These are phyloP conservation scores for Stigmatopora argus DNA, from an alignment of 2,113 vertebrate species.

Conservation along the genomic window DNA sequence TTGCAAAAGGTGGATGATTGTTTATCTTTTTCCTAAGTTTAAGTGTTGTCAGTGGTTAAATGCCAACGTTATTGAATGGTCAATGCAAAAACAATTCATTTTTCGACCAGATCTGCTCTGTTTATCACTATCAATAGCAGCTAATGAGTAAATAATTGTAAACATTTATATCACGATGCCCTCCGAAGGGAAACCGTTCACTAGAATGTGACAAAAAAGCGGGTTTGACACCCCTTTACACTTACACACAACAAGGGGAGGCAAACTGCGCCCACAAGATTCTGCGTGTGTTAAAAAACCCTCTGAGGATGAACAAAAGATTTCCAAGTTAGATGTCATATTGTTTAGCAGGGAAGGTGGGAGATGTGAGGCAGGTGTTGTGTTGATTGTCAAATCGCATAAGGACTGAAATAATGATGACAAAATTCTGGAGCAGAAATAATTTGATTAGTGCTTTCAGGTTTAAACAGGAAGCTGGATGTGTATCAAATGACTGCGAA, in stretches of 20 bases:
- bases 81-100: too few species aligned
- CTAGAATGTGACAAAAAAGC: too few species aligned
- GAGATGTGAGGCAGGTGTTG: conserved; percentile 22
- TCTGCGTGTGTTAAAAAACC: conserved; percentile 55
- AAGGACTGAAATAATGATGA: conserved; percentile 89
- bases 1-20: too few species aligned
- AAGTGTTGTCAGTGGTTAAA: too few species aligned
- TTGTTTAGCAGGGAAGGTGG: conserved; percentile 39
- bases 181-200: too few species aligned
- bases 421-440: conserved; percentile 85
- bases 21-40: too few species aligned
- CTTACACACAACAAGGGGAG: conserved; percentile 27
- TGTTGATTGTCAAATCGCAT: conserved; percentile 76
- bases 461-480: conserved; percentile 90
- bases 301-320: conserved; percentile 50
- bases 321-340: conserved; percentile 58
- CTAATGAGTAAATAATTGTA: too few species aligned
- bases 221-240: neutral
- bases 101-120: too few species aligned
- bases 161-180: too few species aligned
- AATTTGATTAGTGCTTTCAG: conserved; percentile 96
- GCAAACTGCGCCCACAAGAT: too few species aligned
- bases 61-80: too few species aligned
- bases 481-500: conserved; percentile 86
- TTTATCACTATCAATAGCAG: too few species aligned